Base-by-base conservation (phyloP, 2,797 vertebrate genomes). In the Rhynchonycteris naso region DNA sequence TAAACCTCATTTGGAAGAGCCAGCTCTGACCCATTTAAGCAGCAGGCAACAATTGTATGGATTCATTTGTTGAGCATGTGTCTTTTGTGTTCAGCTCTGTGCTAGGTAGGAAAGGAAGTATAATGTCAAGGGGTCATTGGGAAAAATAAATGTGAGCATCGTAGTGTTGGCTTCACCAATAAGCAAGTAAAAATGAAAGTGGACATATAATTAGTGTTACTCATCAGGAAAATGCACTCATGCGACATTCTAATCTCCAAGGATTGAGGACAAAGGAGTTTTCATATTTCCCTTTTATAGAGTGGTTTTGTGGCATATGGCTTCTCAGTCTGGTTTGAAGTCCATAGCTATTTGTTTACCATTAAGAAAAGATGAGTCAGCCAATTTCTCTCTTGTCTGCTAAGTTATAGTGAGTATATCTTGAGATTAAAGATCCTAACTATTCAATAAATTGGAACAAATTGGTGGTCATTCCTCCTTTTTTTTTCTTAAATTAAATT, bases 241-340 rank as follows among this genome's bases (percentile, higher is more conserved):
- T 68, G 54, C 65, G 47, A 69, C 38, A 38, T 50, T 75, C 21
- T 54, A 74, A 88, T 87, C 58, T 2, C 47, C 7, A 85, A 66
- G 30, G 63, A 69, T 81, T 94, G 93, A 74, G 87, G 88, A 79
- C 50, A 90, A 94, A 85, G 69, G 28, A 63, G 33, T 89, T 33
- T 82, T 93, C 78, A 72, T 90, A 66, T 82, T 88, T 92, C 28
- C 47, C 82, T 86, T 12, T 88, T 35, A 35, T 38, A 71, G 47
- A 86, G 8, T 90, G 33, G 65, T 52, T 68, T 82, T 85, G 35
- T 81, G 59, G 43, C 21, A 33, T 69, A 47, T 26, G 26, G 5
- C 79, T 82, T 82, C 52, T 75, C 50, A 89, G 33, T 19, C 80
- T 80, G 22, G 21, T 50, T 68, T 88, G 58, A 80, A 80, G 56